These are phyloP conservation scores for Lates calcarifer DNA, from an alignment of 2,113 vertebrate species.

Conservation along the genomic window DNA sequence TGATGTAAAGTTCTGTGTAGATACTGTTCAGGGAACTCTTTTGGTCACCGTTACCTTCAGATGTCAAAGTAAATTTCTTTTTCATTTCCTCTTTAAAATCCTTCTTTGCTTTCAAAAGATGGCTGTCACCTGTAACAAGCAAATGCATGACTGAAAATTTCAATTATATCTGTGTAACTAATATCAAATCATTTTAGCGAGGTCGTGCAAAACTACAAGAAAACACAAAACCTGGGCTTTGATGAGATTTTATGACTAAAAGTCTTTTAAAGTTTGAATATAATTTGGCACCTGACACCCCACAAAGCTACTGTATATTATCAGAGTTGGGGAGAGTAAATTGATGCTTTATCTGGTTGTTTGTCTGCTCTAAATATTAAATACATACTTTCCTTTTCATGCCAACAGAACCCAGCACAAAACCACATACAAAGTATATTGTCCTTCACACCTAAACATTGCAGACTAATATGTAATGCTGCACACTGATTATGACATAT, in stretches of 20 bases:
- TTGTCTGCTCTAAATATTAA: not conserved
- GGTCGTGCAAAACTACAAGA: not conserved
- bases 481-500: not conserved
- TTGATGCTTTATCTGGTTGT: not conserved
- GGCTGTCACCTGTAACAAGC: conserved; percentile 7
- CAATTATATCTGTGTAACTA: not conserved
- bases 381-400: too few relatives aligned
- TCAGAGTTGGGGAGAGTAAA: too few relatives aligned
- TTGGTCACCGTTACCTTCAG: conserved; percentile 46
- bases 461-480: not conserved
- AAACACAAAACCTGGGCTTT: not conserved
- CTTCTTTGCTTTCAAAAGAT: not conserved
- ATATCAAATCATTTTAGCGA: not conserved
- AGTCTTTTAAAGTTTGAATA: too few relatives aligned
- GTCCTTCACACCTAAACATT: too few relatives aligned
- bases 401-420: too few relatives aligned
- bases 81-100: conserved; percentile 1
- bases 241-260: too few relatives aligned
- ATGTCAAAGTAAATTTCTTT: not conserved
- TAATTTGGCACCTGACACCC: not conserved
- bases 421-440: too few relatives aligned
- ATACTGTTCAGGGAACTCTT: conserved; percentile 8
- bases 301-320: not conserved
- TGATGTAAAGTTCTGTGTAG: conserved; percentile 42
- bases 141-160: not conserved